Evolutionary conservation across 2,797 vertebrate species (phyloP), one percentile per base, ranked within the genome.

Genomic region (Scleropages formosus): DNA sequence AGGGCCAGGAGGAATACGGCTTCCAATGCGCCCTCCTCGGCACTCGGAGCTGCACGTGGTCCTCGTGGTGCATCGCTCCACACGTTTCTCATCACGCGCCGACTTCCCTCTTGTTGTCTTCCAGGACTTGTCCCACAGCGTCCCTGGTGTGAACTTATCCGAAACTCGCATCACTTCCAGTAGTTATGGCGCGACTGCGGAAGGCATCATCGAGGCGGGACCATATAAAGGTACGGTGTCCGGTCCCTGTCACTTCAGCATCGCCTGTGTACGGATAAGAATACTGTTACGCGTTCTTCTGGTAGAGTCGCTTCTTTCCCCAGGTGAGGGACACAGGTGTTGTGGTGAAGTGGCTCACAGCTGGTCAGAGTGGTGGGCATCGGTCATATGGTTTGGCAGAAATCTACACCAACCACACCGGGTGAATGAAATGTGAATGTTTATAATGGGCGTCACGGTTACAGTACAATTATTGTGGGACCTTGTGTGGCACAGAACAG

Each of bases 151-250:
- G 77, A 92, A 92, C 80, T 89, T 95, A 67, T 93, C 95, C 18
- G 95, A 97, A 84, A 92, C 94, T 66, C 88, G 91, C 64, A 91
- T 94, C 84, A 88, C 88, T 10, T 86, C 92, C 82, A 92, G 90
- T 87, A 93, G 85, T 87, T 95, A 92, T 86, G 92, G 92, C 77
- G 85, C 87, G 83, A 87, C 92, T 86, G 90, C 91, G 82, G 96
- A 98, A 76, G 96, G 94, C 84, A 87, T 94, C 77, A 81, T 91
- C 81, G 94, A 95, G 88, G 91, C 93, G 62, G 93, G 93, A 80
- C 89, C 92, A 0, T 92, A 91, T 88, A 90, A 90, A 93, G 95
- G 93, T 96, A 92, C 61, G 15, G 71, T 70, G 8, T 3, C 13
- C 47, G 27, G 7, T 68, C 11, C 51, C 31, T 20, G 12, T 18